phyloP scores from a whole-genome alignment of 2,797 vertebrate species.

The Otolemur crassicaudatus region DNA sequence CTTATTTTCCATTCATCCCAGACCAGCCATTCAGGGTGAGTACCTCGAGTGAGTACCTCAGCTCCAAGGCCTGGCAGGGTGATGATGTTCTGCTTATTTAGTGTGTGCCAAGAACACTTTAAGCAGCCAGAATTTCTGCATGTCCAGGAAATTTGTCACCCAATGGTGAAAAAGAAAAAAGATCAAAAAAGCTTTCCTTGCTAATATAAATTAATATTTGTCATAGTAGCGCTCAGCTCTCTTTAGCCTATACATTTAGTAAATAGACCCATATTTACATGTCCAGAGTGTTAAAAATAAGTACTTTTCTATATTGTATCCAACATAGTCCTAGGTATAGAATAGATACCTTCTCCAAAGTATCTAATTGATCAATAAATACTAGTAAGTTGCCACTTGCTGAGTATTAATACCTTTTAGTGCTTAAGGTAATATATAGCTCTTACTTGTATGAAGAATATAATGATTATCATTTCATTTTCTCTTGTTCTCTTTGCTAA shows the following conservation, averaged over 20 bases:
- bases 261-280: conserved; percentile 6
- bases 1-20: conserved; percentile 98
- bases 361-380: conserved; percentile 53
- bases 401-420: background rate
- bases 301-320: conserved; percentile 1
- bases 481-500: conserved; percentile 55
- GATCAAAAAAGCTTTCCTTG: conserved; percentile 19
- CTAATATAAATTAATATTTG: background rate
- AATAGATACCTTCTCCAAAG: background rate
- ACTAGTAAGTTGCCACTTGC: background rate
- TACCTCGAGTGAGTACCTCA: conserved; percentile 46
- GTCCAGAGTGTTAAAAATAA: conserved; percentile 3
- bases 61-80: background rate
- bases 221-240: background rate
- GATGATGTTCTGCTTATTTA: background rate
- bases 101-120: conserved; percentile 49
- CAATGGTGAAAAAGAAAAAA: background rate
- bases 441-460: conserved; percentile 40
- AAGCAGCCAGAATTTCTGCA: conserved; percentile 64
- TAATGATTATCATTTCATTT: conserved; percentile 45
- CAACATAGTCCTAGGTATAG: background rate
- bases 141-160: conserved; percentile 69
- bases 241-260: background rate
- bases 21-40: conserved; percentile 99
- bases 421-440: background rate